Base-by-base conservation (phyloP, 2,888 invertebrate genomes). In the Embidobia sp. region DNA sequence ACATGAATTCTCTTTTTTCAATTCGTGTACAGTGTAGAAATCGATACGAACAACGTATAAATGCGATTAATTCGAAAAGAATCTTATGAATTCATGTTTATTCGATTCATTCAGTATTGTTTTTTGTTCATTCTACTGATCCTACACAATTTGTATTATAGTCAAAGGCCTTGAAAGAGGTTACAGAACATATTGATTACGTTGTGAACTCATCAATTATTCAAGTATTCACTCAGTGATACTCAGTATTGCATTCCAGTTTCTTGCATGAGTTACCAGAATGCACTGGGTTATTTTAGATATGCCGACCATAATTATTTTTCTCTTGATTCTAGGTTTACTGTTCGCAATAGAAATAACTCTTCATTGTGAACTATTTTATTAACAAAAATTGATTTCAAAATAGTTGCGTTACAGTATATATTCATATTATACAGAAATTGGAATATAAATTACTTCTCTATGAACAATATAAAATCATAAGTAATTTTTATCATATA, bases 181-280 rank as follows among this genome's bases (percentile, higher is more conserved):
- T 77, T 77, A 77, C 63, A 67, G 73, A 73, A 79, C 80, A 74
- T 83, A 86, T 86, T 82, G 85, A 87, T 84, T 85, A 78, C 78
- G 82, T 80, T 78, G 80, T 82, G 75, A 81, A 69, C 69, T 77
- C 77, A 84, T 86, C 81, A 85, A 85, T 86, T 85, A 87, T 87
- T 86, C 81, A 87, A 82, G 79, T 78, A 80, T 64, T 78, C 63
- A 82, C 79, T 81, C 83, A 70, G 82, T 81, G 77, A 72, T 79
- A 75, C 67, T 66, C 67, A 37, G 53, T 73, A 59, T 66, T 78
- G 77, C 69, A 73, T 79, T 79, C 59, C 59, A 69, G 64, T 73
- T 77, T 69, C 78, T 61, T 78, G 73, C 64, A 73, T 59, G 69
- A 29, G 48, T 55, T 66, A 70, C 44, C 64, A 48, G 66, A 75